Evolutionary conservation across 2,888 invertebrate species (phyloP), one percentile per base, ranked within the genome.

Genomic region (Phalangium opilio): DNA sequence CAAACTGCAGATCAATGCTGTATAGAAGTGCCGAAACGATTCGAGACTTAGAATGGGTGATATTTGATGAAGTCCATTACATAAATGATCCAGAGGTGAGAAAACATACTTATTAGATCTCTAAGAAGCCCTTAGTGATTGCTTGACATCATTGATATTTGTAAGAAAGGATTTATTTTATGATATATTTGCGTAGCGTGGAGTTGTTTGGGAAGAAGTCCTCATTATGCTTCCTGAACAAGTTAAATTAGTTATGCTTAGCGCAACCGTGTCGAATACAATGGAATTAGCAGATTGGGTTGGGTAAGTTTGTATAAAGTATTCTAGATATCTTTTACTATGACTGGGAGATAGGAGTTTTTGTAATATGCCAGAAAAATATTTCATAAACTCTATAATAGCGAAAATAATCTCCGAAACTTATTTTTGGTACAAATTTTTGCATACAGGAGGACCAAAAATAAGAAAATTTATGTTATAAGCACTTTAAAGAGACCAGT

Each of bases 151-250:
- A n/a, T n/a, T n/a, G n/a, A n/a, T n/a, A n/a, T n/a, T n/a, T n/a
- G n/a, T n/a, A n/a, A n/a, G n/a, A n/a, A n/a, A n/a, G n/a, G n/a
- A n/a, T n/a, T n/a, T n/a, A n/a, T n/a, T n/a, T n/a, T 42, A 44
- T 15, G 33, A n/a, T 19, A 45, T 36, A 41, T 21, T 44, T 41
- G 61, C 64, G 18, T 64, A 83, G 78, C 73, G 98, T 53, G 98
- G 98, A 11, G 91, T 96, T 62, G 98, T 98, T 1, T 99, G 98
- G 98, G 98, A 98, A 67, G 96, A 99, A 69, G 91, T 90, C 1
- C 72, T 98, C 3, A 99, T 98, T 59, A 75, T 99, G 63, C 68
- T 98, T 45, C 96, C 98, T 0, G 77, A 82, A 5, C 89, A 90
- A 64, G 91, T 98, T 7, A 86, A 81, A 58, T 90, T 99, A 51